Conservation (phyloP, 2,797 vertebrate species). For the Anabas testudineus region DNA sequence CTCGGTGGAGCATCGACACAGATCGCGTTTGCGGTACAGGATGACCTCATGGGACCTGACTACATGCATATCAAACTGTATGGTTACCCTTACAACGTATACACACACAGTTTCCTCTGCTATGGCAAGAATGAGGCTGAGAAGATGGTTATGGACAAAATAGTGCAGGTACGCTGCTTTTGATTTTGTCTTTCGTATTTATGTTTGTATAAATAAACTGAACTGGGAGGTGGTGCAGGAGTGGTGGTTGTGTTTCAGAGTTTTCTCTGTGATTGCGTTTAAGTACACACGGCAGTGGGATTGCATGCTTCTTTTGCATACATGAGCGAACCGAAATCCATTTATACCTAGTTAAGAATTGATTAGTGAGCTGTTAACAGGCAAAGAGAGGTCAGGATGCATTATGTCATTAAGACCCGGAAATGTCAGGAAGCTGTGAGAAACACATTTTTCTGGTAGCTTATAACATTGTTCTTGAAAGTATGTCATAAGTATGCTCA, state of each 20-base stretch:
- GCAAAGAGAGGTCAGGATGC: conserved; percentile 63
- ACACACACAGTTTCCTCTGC: conserved; percentile 95
- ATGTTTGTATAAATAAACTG: neutral
- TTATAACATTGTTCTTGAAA: conserved; percentile 23
- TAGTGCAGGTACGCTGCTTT: conserved; percentile 84
- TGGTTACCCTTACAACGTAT: conserved; percentile 91
- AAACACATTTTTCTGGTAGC: conserved; percentile 57
- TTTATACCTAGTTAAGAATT: conserved; percentile 58
- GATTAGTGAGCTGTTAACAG: conserved; percentile 57
- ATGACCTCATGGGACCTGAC: conserved; percentile 61
- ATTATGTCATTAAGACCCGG: conserved; percentile 74
- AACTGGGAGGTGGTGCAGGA: neutral
- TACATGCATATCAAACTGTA: conserved; percentile 84
- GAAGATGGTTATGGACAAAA: conserved; percentile 86
- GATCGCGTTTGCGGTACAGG: conserved; percentile 88
- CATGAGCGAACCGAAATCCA: conserved; percentile 46
- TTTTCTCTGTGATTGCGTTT: conserved; percentile 8
- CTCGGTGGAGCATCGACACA: conserved; percentile 96
- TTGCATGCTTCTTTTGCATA: conserved; percentile 11
- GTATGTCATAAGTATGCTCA: too few species aligned
- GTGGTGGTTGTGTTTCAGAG: neutral
- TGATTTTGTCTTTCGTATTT: too few species aligned
- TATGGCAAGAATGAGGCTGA: conserved; percentile 94
- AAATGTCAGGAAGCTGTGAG: conserved; percentile 37
- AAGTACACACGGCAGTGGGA: neutral